phyloP scores from a whole-genome alignment of 2,797 vertebrate species.

The Tiaroga cobitis region DNA sequence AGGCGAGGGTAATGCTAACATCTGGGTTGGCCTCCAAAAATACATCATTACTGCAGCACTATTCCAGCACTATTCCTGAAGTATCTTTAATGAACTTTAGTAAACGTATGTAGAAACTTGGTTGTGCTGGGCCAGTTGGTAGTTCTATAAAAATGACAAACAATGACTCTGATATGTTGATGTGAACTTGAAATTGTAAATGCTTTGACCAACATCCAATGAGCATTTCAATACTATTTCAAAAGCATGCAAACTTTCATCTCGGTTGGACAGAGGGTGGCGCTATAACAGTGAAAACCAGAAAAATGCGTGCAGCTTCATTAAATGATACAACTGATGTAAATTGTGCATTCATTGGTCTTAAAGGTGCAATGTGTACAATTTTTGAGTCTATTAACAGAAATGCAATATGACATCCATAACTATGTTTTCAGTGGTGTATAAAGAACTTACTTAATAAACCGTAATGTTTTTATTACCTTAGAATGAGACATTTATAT shows the following conservation, averaged over 20 bases:
- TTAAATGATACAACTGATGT: background rate
- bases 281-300: background rate
- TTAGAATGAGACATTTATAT: too few species aligned
- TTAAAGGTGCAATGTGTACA: too few species aligned
- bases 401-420: too few species aligned
- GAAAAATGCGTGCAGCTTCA: background rate
- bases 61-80: background rate
- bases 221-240: background rate
- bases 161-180: background rate
- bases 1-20: background rate
- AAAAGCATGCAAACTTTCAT: background rate
- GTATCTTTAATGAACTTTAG: background rate
- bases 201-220: background rate
- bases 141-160: background rate
- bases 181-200: too few species aligned
- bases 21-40: background rate
- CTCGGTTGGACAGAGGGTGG: background rate
- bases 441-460: too few species aligned
- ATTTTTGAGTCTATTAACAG: too few species aligned
- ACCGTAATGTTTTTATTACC: too few species aligned
- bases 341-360: background rate
- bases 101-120: background rate
- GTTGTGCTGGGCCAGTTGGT: background rate
- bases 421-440: too few species aligned
- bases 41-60: background rate